A percentile compares a stretch with the other conserved stretches of the same genome.
These are phyloP conservation scores for Whitmania pigra DNA, from an alignment of 1,140 invertebrate genomes.

Conservation along the genomic window DNA sequence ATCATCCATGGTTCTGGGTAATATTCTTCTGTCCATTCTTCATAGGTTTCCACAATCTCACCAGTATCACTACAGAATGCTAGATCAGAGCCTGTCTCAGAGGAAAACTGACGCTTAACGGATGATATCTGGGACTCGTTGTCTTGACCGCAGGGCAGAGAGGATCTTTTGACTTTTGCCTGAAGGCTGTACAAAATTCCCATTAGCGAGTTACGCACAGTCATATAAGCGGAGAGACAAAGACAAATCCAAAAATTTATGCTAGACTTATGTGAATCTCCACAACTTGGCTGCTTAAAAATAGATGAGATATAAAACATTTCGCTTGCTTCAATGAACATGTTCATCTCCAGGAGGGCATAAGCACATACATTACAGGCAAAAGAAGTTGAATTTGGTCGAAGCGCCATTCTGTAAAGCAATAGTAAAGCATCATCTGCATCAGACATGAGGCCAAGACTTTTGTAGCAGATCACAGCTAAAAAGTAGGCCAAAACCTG, in stretches of 20 bases:
- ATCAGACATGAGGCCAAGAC: constrained; percentile 18
- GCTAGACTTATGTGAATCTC: not conserved
- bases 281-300: not conserved
- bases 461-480: constrained; percentile 22
- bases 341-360: constrained; percentile 21
- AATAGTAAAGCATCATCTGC: constrained; percentile 18
- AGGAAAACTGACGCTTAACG: not conserved
- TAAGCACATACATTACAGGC: constrained; percentile 19
- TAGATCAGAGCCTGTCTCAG: not conserved
- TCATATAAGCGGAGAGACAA: not conserved
- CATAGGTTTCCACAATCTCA: constrained; percentile 4
- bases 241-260: constrained; percentile 7
- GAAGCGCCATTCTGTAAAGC: not conserved
- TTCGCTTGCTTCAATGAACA: constrained; percentile 19
- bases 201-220: not conserved
- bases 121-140: not conserved
- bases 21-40: constrained; percentile 10
- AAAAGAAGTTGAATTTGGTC: constrained; percentile 12
- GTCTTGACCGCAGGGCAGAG: not conserved
- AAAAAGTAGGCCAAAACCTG: constrained; percentile 21
- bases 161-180: not conserved
- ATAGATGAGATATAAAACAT: constrained; percentile 8
- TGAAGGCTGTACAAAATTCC: too few species aligned
- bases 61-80: constrained; percentile 3
- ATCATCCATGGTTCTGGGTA: not conserved